phyloP scores from a whole-genome alignment of 2,797 vertebrate species.

The Petrocephalus sullivani region DNA sequence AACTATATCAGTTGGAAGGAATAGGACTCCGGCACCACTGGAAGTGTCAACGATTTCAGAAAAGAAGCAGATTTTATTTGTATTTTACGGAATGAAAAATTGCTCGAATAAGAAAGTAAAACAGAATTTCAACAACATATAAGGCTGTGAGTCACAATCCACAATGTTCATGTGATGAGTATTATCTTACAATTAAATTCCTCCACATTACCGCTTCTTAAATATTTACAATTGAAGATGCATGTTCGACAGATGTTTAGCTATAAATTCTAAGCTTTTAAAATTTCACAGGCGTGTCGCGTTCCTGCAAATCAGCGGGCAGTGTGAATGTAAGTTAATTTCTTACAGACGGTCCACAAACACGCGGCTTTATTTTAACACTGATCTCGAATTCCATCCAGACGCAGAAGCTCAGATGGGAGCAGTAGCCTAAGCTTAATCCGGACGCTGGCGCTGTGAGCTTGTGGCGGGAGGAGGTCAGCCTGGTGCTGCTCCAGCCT shows the following conservation, averaged over 20 bases:
- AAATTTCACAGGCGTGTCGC: not conserved
- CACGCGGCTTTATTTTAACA: not conserved
- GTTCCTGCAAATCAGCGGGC: not conserved
- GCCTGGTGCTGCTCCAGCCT: no score
- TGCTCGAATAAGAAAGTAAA: not conserved
- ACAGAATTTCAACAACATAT: not conserved
- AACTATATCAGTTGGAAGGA: not conserved
- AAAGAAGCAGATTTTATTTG: not conserved
- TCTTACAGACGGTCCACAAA: not conserved
- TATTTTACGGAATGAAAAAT: not conserved
- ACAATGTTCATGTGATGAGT: not conserved
- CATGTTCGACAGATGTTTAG: not conserved
- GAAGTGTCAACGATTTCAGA: not conserved
- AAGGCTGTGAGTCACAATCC: not conserved
- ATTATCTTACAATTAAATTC: not conserved
- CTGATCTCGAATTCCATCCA: not conserved
- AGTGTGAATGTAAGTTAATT: not conserved
- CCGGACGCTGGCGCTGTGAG: no score
- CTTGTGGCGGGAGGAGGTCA: no score
- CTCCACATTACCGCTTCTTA: not conserved
- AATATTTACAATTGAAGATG: constrained; percentile 19
- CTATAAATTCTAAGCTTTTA: not conserved
- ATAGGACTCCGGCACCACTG: not conserved
- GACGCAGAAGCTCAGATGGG: not conserved
- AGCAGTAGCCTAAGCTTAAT: not conserved